phyloP scores from a whole-genome alignment of 2,113 vertebrate species.

The Lophochroa leadbeateri region DNA sequence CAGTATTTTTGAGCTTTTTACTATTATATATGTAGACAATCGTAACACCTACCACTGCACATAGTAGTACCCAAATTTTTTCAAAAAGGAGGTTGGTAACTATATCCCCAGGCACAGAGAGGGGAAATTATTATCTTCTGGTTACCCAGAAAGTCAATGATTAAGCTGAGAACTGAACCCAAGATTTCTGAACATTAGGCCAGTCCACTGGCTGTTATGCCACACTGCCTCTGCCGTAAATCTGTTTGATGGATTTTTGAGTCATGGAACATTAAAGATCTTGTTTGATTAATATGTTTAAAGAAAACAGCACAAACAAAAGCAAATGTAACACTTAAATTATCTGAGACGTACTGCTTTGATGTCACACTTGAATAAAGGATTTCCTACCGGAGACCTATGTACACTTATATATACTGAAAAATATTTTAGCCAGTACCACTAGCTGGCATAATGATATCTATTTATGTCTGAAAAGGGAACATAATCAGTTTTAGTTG shows the following conservation, averaged over 20 bases:
- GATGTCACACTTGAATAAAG: conserved; percentile 25
- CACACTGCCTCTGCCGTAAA: conserved; percentile 43
- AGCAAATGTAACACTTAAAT: conserved; percentile 37
- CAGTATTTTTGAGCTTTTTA: neutral
- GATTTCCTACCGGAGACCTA: conserved; percentile 53
- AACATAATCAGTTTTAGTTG: conserved; percentile 83
- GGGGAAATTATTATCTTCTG: conserved; percentile 25
- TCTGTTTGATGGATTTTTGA: conserved; percentile 60
- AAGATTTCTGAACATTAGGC: conserved; percentile 23
- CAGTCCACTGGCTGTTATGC: conserved; percentile 40
- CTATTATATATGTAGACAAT: neutral
- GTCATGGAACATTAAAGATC: conserved; percentile 66
- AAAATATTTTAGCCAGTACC: conserved; percentile 77
- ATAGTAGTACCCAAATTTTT: neutral
- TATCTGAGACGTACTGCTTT: conserved; percentile 26
- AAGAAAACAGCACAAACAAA: conserved; percentile 64
- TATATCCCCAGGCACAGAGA: neutral
- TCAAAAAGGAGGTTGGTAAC: neutral
- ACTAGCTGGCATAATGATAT: conserved; percentile 74
- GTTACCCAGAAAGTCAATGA: conserved; percentile 49
- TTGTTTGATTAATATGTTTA: conserved; percentile 55
- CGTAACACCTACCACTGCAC: neutral
- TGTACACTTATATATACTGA: neutral
- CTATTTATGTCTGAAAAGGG: conserved; percentile 74
- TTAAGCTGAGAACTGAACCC: conserved; percentile 47